Percentiles rank a stretch among this genome's conserved stretches.
Conservation (phyloP, 1,140 invertebrate species). For the Gryllus bimaculatus region DNA sequence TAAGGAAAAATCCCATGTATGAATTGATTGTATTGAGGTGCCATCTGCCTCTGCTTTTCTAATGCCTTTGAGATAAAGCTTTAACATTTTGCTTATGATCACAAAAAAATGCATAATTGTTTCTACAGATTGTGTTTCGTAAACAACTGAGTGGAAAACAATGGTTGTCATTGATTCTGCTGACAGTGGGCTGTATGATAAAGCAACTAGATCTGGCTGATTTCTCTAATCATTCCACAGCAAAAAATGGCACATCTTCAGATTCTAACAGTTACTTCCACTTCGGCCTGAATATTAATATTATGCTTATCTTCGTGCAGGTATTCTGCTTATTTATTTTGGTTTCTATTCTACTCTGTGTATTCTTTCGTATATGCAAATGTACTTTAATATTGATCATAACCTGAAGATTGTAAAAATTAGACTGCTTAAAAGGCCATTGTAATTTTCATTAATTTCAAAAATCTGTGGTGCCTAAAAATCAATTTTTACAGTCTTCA, state of each 20-base stretch:
- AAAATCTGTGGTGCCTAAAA: no score
- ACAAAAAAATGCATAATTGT: constrained; percentile 12
- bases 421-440: no score
- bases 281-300: constrained; percentile 49
- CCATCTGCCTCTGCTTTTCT: background rate
- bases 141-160: constrained; percentile 72
- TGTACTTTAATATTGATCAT: no score
- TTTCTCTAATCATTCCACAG: constrained; percentile 2
- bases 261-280: constrained; percentile 32
- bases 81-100: no score
- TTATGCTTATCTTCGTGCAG: constrained; percentile 58
- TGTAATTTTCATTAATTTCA: no score
- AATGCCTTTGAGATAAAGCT: background rate
- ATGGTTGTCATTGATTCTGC: constrained; percentile 78
- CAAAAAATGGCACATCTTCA: background rate
- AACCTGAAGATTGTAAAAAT: no score
- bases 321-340: constrained; percentile 27
- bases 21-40: background rate
- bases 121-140: constrained; percentile 69
- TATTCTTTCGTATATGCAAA: no score
- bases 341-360: no score
- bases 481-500: no score
- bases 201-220: constrained; percentile 70
- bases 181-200: constrained; percentile 85
- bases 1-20: constrained; percentile 33